A percentile compares a stretch with the other conserved stretches of the same genome.
These are phyloP conservation scores for Zaprionus ornatus DNA, from an alignment of 1,140 invertebrate genomes.

Conservation along the genomic window DNA sequence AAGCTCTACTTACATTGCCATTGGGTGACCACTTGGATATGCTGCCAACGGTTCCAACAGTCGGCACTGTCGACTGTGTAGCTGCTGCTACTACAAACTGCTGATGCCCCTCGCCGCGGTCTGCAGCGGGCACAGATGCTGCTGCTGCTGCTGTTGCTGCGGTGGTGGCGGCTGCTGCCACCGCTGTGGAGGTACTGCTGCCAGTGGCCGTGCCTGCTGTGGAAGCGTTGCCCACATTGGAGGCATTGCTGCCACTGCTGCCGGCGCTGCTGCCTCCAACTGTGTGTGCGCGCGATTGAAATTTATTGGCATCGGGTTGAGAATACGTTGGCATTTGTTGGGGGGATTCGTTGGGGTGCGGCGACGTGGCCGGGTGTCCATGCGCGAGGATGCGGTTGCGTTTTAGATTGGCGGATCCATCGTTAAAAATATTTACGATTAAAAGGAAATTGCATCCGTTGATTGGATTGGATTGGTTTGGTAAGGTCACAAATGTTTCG, in stretches of 20 bases:
- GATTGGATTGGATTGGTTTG: slow-evolving; percentile 75
- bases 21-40: slow-evolving; percentile 82
- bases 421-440: slow-evolving; percentile 83
- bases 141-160: slow-evolving; percentile 59
- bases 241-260: slow-evolving; percentile 74
- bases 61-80: slow-evolving; percentile 39
- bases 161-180: slow-evolving; percentile 39
- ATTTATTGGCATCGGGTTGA: slow-evolving; percentile 68
- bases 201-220: slow-evolving; percentile 66
- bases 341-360: neutral
- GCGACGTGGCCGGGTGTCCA: slow-evolving; percentile 16
- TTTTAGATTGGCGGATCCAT: slow-evolving; percentile 68
- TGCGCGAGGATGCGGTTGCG: slow-evolving; percentile 46
- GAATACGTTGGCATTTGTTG: too few species aligned
- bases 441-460: slow-evolving; percentile 81
- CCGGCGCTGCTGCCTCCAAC: slow-evolving; percentile 76
- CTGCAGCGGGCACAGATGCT: slow-evolving; percentile 21
- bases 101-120: slow-evolving; percentile 34
- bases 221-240: slow-evolving; percentile 69
- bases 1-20: slow-evolving; percentile 73
- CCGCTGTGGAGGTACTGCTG: slow-evolving; percentile 67
- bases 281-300: slow-evolving; percentile 62
- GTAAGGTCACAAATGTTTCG: slow-evolving; percentile 23
- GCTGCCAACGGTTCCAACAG: slow-evolving; percentile 57
- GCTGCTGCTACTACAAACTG: slow-evolving; percentile 24